Conservation (phyloP, 2,113 vertebrate genomes). For the Rhinopithecus roxellana region DNA sequence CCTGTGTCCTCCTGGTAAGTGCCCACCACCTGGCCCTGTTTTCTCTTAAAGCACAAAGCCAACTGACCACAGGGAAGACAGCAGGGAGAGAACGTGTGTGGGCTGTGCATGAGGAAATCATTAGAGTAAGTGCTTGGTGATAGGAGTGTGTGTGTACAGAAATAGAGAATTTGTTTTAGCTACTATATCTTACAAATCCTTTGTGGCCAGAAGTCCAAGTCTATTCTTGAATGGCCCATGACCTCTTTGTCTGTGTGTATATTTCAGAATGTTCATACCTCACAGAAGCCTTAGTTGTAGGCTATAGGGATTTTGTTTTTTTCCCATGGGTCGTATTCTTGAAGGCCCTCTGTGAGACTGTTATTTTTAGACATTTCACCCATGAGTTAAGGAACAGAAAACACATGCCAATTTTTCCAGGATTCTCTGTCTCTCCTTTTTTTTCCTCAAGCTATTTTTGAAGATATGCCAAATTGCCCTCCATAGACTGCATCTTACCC, state of each 20-base stretch:
- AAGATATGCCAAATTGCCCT: not conserved
- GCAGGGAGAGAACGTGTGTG: conserved; percentile 42
- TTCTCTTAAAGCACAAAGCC: not conserved
- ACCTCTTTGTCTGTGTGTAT: conserved; percentile 48
- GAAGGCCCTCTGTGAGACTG: not conserved
- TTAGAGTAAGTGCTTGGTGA: conserved; percentile 33
- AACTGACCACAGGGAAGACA: not conserved
- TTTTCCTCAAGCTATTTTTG: not conserved
- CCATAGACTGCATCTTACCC: not conserved
- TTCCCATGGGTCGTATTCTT: conserved; percentile 4
- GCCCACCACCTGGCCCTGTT: conserved; percentile 24
- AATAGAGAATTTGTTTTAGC: not conserved
- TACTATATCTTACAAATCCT: not conserved
- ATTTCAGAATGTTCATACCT: conserved; percentile 30
- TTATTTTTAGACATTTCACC: conserved; percentile 57
- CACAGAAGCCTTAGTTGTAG: not conserved
- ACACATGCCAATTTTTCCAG: not conserved
- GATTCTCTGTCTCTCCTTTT: not conserved
- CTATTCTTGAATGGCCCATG: conserved; percentile 40
- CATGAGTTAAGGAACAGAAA: not conserved
- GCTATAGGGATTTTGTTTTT: not conserved
- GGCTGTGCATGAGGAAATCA: conserved; percentile 53
- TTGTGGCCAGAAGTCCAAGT: conserved; percentile 52
- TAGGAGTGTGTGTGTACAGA: conserved; percentile 10
- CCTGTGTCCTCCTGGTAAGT: conserved; percentile 90